A percentile compares a stretch with the other conserved stretches of the same genome.
These are phyloP conservation scores for Telmatochromis brachygnathus DNA, from an alignment of 2,113 vertebrate species.

Conservation along the genomic window DNA sequence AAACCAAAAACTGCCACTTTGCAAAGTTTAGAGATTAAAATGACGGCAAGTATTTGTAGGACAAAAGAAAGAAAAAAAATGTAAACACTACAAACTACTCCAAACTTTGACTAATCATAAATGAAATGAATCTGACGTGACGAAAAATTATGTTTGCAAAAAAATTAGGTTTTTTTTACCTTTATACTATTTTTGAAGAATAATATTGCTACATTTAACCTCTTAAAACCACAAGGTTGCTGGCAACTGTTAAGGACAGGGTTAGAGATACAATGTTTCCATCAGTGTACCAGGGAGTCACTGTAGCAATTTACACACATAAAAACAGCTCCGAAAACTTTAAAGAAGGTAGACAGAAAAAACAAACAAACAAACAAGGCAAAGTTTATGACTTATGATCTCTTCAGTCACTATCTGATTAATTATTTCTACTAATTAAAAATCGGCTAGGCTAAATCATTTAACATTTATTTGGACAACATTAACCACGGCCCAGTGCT, in stretches of 20 bases:
- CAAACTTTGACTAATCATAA: background rate
- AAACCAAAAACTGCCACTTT: background rate
- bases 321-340: background rate
- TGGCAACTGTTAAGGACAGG: background rate
- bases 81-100: background rate
- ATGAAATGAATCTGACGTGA: fast-evolving
- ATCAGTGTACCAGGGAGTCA: background rate
- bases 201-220: background rate
- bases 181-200: background rate
- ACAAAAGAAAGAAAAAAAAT: fast-evolving
- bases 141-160: background rate
- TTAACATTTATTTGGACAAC: background rate
- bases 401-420: background rate
- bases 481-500: fast-evolving
- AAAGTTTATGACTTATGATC: fast-evolving
- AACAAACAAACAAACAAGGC: background rate
- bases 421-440: background rate
- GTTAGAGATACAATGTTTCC: background rate
- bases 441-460: fast-evolving
- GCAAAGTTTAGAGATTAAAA: background rate
- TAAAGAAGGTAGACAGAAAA: background rate
- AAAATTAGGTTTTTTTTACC: fast-evolving
- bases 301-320: background rate
- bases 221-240: background rate
- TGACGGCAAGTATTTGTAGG: background rate